Base-by-base conservation (phyloP, 2,113 vertebrate genomes). In the Emydura subglobosa region DNA sequence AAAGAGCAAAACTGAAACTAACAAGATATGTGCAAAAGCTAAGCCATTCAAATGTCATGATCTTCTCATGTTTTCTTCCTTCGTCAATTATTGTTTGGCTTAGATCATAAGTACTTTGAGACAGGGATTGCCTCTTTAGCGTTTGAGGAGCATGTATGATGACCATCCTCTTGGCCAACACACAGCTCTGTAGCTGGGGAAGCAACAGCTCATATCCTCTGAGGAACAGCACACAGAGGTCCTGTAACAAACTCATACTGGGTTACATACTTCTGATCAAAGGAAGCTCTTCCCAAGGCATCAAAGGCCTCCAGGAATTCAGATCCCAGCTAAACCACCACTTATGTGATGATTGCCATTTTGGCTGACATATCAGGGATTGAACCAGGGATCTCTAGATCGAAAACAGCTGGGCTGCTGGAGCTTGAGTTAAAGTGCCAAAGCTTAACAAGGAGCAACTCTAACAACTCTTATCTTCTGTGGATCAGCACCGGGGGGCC, bases 51-150 rank as follows among this genome's bases (percentile, higher is more conserved):
- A 87, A 81, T n/a, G 22, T 27, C 1, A 0, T n/a, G 12, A 47
- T 88, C 87, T 93, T 82, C 65, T 80, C 79, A 44, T 81, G 22
- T 54, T 42, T 44, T 49, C 50, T 90, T 80, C 57, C 53, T 91
- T 87, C 92, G 51, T 82, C n/a, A 72, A 88, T 95, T 88, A 53
- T 86, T 79, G 9, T 88, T 85, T 51, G n/a, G 81, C 79, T 87
- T 5, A 78, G 42, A 4, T 47, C 25, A 27, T 29, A 78, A 78
- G 42, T 42, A 78, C 44, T 44, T 47, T 78, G 74, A 47, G 44
- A 47, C 22, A 78, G 12, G 74, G 10, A 78, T 25, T 78, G 42
- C 39, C 11, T 72, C n/a, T 39, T 72, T 72, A 39, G 65, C 39
- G 19, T 39, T 72, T 9, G 19, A n/a, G 65, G 39, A 72, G 65